Evolutionary conservation across 2,888 invertebrate genomes (phyloP), one percentile per base, ranked within the genome.

Genomic region (Celastrina argiolus): DNA sequence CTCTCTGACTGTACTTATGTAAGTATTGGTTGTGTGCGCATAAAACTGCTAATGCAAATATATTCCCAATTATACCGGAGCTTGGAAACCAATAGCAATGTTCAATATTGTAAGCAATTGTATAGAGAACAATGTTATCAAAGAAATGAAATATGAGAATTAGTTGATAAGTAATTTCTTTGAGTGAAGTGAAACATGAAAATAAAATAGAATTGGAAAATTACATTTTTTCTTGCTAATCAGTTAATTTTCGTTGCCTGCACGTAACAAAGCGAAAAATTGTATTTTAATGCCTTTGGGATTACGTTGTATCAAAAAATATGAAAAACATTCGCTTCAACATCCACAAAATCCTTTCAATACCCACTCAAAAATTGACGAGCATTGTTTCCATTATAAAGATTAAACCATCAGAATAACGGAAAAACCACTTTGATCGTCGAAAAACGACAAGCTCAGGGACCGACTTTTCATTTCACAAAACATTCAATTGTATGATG

Each of bases 1-100:
- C 72, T 74, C 72, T 74, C 68, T 66, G 31, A 61, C 65, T 56
- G 56, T 64, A 63, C 63, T 61, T 67, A 56, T 34, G 31, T 28
- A 28, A 7, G 36, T 36, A 51, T 51, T 51, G 51, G 42, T n/a
- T 39, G 36, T 28, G 56, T 36, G 36, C 61, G 39, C 14, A 61
- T 39, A 22, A 36, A 22, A 61, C 22, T 26, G 61, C 61, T 61
- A 18, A 61, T 61, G 61, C 36, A 36, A 61, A 61, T 61, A 59
- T 31, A 51, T 26, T 58, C 31, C 28, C 58, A 58, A 31, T 58
- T 58, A 28, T 22, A 51, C 31, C 1, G n/a, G n/a, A 31, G 56
- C 56, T 58, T 16, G 31, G 31, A 14, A 22, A 36, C 12, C 36
- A 22, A 51, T 51, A 22, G 10, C 22, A 42, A 42, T 51, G 51